phyloP scores from a whole-genome alignment of 2,113 vertebrate genomes.

The Tricholaema leucomelas region DNA sequence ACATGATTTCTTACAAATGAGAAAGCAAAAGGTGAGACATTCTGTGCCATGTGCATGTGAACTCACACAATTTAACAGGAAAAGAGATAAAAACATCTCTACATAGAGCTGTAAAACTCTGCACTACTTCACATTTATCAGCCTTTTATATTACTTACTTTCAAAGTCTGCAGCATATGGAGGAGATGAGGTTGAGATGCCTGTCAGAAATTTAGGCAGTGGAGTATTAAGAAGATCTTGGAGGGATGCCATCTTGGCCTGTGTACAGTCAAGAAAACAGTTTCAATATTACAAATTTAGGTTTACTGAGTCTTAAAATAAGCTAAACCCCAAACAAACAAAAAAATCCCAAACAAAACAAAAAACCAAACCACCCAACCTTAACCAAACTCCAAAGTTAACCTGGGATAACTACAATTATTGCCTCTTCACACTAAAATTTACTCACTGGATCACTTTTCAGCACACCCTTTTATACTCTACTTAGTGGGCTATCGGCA shows the following conservation, averaged over 20 bases:
- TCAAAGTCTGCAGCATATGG: constrained; percentile 71
- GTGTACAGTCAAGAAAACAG: constrained; percentile 1
- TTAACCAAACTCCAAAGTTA: not conserved
- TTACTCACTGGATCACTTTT: not conserved
- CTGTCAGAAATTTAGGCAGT: constrained; percentile 77
- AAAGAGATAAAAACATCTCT: not conserved
- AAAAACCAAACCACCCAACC: not conserved
- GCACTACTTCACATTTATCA: not conserved
- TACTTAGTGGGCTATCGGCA: not conserved
- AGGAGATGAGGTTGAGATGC: constrained; percentile 65
- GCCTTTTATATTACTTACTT: constrained; percentile 62
- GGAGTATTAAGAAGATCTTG: constrained; percentile 81
- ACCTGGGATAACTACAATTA: not conserved
- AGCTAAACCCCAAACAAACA: not conserved
- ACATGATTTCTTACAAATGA: not conserved
- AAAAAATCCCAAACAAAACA: not conserved
- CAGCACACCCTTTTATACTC: not conserved
- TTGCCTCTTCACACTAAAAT: not conserved
- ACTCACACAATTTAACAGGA: not conserved
- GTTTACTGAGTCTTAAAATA: not conserved
- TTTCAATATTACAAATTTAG: not conserved
- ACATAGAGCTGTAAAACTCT: not conserved
- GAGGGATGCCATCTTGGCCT: constrained; percentile 70
- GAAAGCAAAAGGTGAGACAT: not conserved
- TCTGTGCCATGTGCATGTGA: not conserved